Percentiles rank a stretch among this genome's conserved stretches.
These are phyloP conservation scores for Paramisgurnus dabryanus DNA, from an alignment of 2,113 vertebrate species.

Conservation along the genomic window DNA sequence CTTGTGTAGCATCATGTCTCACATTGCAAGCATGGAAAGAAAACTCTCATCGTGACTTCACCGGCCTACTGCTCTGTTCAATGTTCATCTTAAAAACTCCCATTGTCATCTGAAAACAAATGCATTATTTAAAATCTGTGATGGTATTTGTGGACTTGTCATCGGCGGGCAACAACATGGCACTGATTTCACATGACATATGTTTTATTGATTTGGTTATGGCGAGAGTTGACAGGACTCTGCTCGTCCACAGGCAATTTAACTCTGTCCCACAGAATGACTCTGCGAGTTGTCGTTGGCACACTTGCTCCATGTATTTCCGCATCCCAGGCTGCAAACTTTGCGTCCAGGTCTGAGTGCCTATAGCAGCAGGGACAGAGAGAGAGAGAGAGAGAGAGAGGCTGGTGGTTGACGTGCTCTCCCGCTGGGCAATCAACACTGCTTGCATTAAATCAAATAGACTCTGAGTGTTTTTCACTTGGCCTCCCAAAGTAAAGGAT, in stretches of 20 bases:
- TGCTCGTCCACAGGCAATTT: conserved; percentile 22
- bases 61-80: background rate
- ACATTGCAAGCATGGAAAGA: conserved; percentile 25
- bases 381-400: conserved; percentile 54
- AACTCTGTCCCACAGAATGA: conserved; percentile 17
- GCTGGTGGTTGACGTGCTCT: conserved; percentile 61
- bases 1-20: conserved; percentile 13
- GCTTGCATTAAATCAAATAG: conserved; percentile 66
- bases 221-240: conserved; percentile 48
- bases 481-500: conserved; percentile 80
- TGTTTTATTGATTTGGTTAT: conserved; percentile 56
- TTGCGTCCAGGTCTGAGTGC: conserved; percentile 5
- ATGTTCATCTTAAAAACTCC: background rate
- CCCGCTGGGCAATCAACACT: conserved; percentile 59
- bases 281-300: conserved; percentile 26
- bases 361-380: conserved; percentile 49
- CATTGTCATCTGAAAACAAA: conserved; percentile 39
- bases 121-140: conserved; percentile 59
- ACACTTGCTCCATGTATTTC: conserved; percentile 32
- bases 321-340: background rate
- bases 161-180: conserved; percentile 40
- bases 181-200: conserved; percentile 52
- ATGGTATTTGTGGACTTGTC: conserved; percentile 56
- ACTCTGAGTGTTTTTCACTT: conserved; percentile 82
- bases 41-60: conserved; percentile 23